These are phyloP conservation scores for Seladonia tumulorum DNA, from an alignment of 2,888 invertebrate genomes.

Conservation along the genomic window DNA sequence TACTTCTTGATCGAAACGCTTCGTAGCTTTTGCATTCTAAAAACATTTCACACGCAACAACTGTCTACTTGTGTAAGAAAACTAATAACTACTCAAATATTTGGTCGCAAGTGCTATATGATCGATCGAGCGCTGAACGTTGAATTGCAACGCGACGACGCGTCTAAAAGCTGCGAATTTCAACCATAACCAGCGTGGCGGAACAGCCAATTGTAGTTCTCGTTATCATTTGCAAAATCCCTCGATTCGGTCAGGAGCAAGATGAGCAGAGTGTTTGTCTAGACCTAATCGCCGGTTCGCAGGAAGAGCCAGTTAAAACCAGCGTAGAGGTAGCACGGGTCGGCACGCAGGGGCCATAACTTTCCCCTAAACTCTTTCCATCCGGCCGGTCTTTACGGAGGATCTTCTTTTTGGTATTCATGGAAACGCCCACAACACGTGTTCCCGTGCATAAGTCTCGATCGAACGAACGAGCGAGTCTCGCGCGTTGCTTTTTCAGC, in stretches of 20 bases:
- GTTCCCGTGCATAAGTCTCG: conserved; percentile 33
- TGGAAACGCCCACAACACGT: conserved; percentile 51
- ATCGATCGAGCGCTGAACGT: no score
- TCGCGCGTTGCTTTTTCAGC: conserved; percentile 60
- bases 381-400: conserved; percentile 2
- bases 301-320: background rate
- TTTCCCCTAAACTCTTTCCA: conserved; percentile 8
- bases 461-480: conserved; percentile 12
- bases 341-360: conserved; percentile 21
- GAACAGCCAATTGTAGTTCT: background rate
- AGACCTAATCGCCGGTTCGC: background rate
- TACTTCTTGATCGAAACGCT: no score
- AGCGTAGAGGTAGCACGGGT: background rate
- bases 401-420: conserved; percentile 51
- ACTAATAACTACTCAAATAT: no score
- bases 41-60: no score
- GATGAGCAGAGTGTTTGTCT: background rate
- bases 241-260: background rate
- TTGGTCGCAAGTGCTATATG: no score
- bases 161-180: background rate
- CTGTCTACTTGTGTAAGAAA: no score
- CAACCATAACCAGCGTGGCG: background rate
- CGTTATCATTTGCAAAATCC: background rate
- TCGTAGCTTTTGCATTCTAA: no score
- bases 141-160: background rate